phyloP scores from a whole-genome alignment of 2,113 vertebrate species.

The Albula goreensis region DNA sequence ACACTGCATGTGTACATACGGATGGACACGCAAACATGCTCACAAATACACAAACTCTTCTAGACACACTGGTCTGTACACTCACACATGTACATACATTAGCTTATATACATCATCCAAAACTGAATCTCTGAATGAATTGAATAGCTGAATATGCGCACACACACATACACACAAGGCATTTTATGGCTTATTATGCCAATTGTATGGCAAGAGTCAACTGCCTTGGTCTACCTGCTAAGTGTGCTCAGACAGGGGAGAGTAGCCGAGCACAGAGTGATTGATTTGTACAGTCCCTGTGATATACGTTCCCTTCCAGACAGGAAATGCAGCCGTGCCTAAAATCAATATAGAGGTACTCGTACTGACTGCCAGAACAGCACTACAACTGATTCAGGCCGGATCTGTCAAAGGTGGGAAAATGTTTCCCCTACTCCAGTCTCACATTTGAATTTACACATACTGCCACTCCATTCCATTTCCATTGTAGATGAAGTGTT shows the following conservation, averaged over 20 bases:
- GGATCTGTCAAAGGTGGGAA: not conserved
- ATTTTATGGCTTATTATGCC: not conserved
- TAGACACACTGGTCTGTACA: no score
- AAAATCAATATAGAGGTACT: slow-evolving; percentile 14
- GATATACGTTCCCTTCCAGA: slow-evolving; percentile 6
- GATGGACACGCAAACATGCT: no score
- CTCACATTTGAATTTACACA: slow-evolving; percentile 1
- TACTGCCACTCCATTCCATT: not conserved
- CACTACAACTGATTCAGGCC: slow-evolving; percentile 13
- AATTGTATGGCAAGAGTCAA: not conserved
- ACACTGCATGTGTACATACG: not conserved
- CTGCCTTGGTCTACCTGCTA: not conserved
- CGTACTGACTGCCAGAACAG: slow-evolving; percentile 22
- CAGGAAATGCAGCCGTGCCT: slow-evolving; percentile 15
- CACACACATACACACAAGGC: not conserved
- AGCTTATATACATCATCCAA: no score
- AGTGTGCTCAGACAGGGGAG: slow-evolving; percentile 9
- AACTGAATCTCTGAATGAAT: not conserved
- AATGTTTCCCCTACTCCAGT: not conserved
- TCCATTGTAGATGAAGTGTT: not conserved
- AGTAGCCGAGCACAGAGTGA: not conserved
- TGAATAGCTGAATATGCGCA: not conserved
- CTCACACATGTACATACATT: no score
- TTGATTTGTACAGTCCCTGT: not conserved
- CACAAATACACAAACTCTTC: no score